Base-by-base conservation (phyloP, 2,888 invertebrate species). In the Melanostoma mellinum region DNA sequence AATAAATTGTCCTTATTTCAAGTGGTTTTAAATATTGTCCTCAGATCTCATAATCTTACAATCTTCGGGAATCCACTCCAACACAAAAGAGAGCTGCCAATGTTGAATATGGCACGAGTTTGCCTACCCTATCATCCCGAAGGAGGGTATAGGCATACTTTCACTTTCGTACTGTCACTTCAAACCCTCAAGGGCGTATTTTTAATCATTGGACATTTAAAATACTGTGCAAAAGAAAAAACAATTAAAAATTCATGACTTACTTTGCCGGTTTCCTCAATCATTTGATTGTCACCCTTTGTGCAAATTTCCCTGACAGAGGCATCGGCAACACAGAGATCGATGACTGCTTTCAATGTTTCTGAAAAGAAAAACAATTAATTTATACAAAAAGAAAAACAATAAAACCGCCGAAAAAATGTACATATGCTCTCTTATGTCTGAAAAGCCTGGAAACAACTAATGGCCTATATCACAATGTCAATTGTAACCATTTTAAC, bases 181-280 rank as follows among this genome's bases (percentile, higher is more conserved):
- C 86, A 82, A 77, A 81, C 87, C 88, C 90, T 91, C 91, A 90
- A 90, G 89, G 87, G 89, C 89, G 84, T 79, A 48, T 86, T 89
- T 89, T 89, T 90, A 90, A 91, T 91, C 91, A 91, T 89, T 77
- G 90, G 89, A 90, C 68, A 65, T 20, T 4, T 20, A 38, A 8
- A 2, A 38, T 35, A 38, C 8, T 53, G 42, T 36, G 6, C 2
- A 1, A n/a, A 6, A 38, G 9, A 20, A 42, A 53, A 20, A 20
- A 1, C 20, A 20, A 20, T 20, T 20, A 1, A 20, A 20, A 20
- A 20, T 20, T 20, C 20, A 20, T 20, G 20, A 88, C 89, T 89
- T 88, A 98, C 97, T 92, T 98, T 98, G 86, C 95, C 95, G 50
- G 99, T 98, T 92, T 98, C 98, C 87, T 99, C 98, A 58, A 93